Conservation (phyloP, 2,113 vertebrate species). For the Phoenicopterus ruber region DNA sequence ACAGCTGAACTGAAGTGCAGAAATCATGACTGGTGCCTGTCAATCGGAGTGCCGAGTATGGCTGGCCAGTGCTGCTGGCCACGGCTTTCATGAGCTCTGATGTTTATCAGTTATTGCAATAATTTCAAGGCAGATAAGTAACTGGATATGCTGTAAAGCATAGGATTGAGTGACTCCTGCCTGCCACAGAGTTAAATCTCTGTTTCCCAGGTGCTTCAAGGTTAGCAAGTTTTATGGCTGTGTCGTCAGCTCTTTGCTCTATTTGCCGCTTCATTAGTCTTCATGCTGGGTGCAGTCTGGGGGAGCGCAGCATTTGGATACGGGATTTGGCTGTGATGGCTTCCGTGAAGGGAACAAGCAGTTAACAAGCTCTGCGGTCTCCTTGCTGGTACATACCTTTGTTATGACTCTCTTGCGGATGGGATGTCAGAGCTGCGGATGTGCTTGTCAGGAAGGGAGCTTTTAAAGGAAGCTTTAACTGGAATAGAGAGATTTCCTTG, state of each 20-base stretch:
- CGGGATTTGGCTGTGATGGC: background rate
- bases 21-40: background rate
- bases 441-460: background rate
- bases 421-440: background rate
- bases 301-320: background rate
- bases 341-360: background rate
- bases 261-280: constrained; percentile 9
- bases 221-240: background rate
- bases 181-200: background rate
- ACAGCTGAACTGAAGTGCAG: background rate
- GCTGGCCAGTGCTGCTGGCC: background rate
- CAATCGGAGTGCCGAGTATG: too few relatives aligned
- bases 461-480: background rate
- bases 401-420: background rate
- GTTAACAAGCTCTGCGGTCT: background rate
- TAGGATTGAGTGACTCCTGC: background rate
- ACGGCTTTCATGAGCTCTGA: background rate
- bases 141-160: background rate
- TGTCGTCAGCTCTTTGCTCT: background rate
- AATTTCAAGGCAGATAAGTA: background rate
- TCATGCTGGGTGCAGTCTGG: background rate
- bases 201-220: constrained; percentile 2
- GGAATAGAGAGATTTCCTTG: background rate
- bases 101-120: background rate
- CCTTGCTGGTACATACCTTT: background rate